Conservation (phyloP, 2,797 vertebrate species). For the Sphaeramia orbicularis region DNA sequence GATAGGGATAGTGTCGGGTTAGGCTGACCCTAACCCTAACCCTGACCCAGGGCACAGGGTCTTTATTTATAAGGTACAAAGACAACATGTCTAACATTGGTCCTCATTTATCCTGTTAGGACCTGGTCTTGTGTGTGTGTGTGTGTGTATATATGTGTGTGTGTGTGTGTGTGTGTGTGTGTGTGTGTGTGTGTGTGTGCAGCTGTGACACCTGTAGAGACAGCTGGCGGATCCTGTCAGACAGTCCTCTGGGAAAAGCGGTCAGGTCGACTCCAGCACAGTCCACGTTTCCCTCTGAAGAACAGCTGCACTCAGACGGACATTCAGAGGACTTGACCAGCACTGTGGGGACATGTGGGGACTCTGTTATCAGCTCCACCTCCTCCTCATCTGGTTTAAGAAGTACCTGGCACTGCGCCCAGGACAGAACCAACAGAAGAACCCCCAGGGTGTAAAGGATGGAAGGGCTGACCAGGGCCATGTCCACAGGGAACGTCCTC, state of each 20-base stretch:
- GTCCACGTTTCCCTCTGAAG: constrained; percentile 90
- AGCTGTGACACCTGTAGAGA: constrained; percentile 93
- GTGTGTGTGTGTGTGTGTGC: neutral
- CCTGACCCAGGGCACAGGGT: too few relatives aligned
- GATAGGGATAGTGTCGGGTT: too few relatives aligned
- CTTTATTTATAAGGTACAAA: too few relatives aligned
- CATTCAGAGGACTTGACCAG: constrained; percentile 75
- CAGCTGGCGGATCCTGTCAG: constrained; percentile 89
- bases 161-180: too few relatives aligned
- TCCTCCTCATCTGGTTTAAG: constrained; percentile 76
- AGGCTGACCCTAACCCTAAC: too few relatives aligned
- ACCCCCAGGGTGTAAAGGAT: constrained; percentile 79
- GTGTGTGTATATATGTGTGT: neutral
- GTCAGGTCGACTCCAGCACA: constrained; percentile 94
- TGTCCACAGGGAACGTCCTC: constrained; percentile 56
- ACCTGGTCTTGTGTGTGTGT: neutral
- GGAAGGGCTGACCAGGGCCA: constrained; percentile 66
- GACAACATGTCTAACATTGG: too few relatives aligned
- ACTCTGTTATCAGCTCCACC: constrained; percentile 56
- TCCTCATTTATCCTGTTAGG: too few relatives aligned
- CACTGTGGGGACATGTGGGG: constrained; percentile 21
- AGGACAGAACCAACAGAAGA: constrained; percentile 78
- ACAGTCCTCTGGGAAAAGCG: constrained; percentile 89
- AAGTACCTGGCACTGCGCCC: constrained; percentile 75
- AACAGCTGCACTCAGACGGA: constrained; percentile 91